Base-by-base conservation (phyloP, 2,888 invertebrate genomes). In the Strigamia transsilvanica region DNA sequence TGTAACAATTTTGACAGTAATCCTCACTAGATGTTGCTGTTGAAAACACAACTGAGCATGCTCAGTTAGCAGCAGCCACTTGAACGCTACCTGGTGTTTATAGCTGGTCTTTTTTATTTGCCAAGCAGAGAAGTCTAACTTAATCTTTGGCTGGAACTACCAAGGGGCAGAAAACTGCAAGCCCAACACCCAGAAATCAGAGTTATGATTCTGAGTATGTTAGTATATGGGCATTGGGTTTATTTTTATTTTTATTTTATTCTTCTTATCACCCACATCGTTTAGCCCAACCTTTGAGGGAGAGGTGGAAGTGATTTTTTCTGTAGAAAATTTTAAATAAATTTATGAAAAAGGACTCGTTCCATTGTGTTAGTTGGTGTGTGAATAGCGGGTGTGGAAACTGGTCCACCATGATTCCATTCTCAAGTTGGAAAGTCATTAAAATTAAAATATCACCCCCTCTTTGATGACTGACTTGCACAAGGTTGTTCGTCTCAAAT, bases 371-470 rank as follows among this genome's bases (percentile, higher is more conserved):
- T 73, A 73, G 27, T 73, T 73, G 32, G 12, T 73, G 73, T 73
- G 73, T 73, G 73, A 73, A 73, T 73, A 73, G 73, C 32, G 73
- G 73, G 73, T 73, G 73, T 73, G 73, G 73, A 73, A 73, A 73
- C 73, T 73, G 73, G 73, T 73, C 73, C 32, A 73, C 73, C 73
- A 73, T 73, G 73, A 73, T 4, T 73, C 73, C 73, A 73, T 73
- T 73, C 32, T 73, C 73, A 73, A 27, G 10, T 73, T 73, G 32
- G 73, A 27, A 73, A 73, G 73, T 32, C 73, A 73, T 73, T 73
- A 73, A 73, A 73, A 73, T 73, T 73, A 27, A 73, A 73, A 73
- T 73, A 73, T 73, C 32, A 32, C 73, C 32, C 73, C 32, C 73
- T 73, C 73, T 73, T 32, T 32, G 73, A 73, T 73, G 73, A 73